Evolutionary conservation across 2,113 vertebrate species (phyloP).

Genomic region (Peucedramus taeniatus): DNA sequence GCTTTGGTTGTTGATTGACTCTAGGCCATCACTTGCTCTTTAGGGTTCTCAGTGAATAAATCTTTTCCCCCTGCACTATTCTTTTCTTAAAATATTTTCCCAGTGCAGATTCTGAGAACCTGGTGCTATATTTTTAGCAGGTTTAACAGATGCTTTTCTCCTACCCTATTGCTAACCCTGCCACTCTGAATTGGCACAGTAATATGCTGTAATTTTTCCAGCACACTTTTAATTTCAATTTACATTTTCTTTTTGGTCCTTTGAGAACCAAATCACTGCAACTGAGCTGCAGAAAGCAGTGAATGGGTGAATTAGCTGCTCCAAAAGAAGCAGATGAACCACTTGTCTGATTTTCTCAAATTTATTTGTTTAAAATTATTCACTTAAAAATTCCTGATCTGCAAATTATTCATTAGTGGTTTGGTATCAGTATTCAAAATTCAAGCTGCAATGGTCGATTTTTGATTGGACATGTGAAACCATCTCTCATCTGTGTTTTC

Average conservation of each 20-base stretch:
- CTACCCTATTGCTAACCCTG: not conserved
- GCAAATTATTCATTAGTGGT: constrained; percentile 61
- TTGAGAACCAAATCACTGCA: constrained; percentile 61
- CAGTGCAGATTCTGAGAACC: not conserved
- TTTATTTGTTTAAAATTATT: constrained; percentile 65
- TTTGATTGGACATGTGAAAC: constrained; percentile 47
- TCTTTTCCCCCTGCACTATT: not conserved
- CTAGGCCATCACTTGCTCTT: not conserved
- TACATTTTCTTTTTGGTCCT: constrained; percentile 55
- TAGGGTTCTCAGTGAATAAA: not conserved
- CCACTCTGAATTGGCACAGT: constrained; percentile 26
- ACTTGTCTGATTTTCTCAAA: constrained; percentile 63
- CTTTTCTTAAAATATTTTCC: not conserved
- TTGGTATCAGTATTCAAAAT: constrained; percentile 57
- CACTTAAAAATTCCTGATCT: constrained; percentile 63
- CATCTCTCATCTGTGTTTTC: constrained; percentile 45
- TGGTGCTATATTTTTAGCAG: constrained; percentile 30
- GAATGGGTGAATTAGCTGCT: constrained; percentile 54
- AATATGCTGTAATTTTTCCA: constrained; percentile 25
- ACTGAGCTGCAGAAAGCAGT: constrained; percentile 47
- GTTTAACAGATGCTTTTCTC: constrained; percentile 50
- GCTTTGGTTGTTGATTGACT: not conserved
- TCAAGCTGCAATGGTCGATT: constrained; percentile 26
- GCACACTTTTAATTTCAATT: constrained; percentile 44
- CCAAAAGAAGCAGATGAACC: constrained; percentile 59